These are phyloP conservation scores for Ctenoplectra terminalis DNA, from an alignment of 1,140 invertebrate species.

Conservation along the genomic window DNA sequence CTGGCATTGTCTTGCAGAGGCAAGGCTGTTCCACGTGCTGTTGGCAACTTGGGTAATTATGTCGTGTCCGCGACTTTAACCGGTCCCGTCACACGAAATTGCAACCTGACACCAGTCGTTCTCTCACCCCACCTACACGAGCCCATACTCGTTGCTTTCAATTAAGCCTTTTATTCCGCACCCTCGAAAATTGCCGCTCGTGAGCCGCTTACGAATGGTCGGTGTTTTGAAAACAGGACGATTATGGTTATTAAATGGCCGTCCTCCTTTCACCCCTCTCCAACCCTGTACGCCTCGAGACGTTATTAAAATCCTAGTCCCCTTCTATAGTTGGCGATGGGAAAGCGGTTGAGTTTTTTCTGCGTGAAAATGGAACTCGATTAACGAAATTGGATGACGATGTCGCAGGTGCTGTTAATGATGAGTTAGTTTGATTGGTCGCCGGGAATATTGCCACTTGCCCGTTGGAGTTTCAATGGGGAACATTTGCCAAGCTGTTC, in stretches of 20 bases:
- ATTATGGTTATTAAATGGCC: constrained; percentile 44
- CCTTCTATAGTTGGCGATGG: too few species aligned
- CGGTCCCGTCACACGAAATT: constrained; percentile 57
- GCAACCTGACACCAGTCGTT: constrained; percentile 50
- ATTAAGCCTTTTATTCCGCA: constrained; percentile 62
- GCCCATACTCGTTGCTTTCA: constrained; percentile 41
- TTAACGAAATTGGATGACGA: constrained; percentile 33
- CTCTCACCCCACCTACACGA: background rate
- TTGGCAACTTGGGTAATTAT: constrained; percentile 66
- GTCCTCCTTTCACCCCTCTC: background rate
- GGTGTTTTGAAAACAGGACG: constrained; percentile 31
- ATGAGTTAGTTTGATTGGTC: constrained; percentile 18
- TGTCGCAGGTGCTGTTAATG: constrained; percentile 22
- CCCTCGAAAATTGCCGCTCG: constrained; percentile 6
- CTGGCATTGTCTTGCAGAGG: constrained; percentile 54
- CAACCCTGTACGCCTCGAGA: too few species aligned
- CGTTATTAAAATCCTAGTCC: constrained; percentile 28
- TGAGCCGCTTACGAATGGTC: background rate
- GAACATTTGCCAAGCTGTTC: background rate
- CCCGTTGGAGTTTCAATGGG: background rate
- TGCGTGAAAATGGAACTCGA: background rate
- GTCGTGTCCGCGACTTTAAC: constrained; percentile 61
- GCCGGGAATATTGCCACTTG: constrained; percentile 12
- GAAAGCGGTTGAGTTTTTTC: background rate
- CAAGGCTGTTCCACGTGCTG: constrained; percentile 41